A percentile compares a stretch with the other conserved stretches of the same genome.
phyloP scores from a whole-genome alignment of 2,113 vertebrate species.

The Enhydra lutris region DNA sequence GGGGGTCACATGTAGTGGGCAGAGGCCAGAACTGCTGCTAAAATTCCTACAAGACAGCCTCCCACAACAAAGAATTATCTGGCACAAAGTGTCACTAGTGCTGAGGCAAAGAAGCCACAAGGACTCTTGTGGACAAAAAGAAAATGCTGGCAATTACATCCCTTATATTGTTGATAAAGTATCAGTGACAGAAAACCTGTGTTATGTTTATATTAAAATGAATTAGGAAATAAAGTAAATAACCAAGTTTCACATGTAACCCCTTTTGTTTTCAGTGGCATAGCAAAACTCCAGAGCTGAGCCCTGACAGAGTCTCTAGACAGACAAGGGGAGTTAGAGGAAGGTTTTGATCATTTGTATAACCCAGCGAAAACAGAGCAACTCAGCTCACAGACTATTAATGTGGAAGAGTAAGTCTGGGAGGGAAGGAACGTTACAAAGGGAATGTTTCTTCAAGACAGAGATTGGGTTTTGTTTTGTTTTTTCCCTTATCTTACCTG shows the following conservation, averaged over 20 bases:
- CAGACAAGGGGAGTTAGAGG: not conserved
- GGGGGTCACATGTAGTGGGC: not conserved
- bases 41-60: not conserved
- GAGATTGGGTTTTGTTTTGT: not conserved
- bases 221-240: not conserved
- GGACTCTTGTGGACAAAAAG: not conserved
- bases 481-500: not conserved
- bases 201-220: not conserved
- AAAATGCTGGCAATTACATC: not conserved
- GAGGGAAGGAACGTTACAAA: not conserved
- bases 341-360: slow-evolving; percentile 41
- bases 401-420: not conserved
- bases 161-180: not conserved
- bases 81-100: not conserved
- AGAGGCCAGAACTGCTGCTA: not conserved
- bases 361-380: not conserved
- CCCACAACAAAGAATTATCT: not conserved
- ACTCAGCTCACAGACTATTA: not conserved
- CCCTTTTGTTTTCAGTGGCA: not conserved
- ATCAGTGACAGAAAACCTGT: not conserved
- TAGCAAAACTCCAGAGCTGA: not conserved
- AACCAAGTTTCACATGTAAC: not conserved
- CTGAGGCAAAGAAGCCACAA: not conserved
- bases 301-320: not conserved
- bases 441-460: not conserved